These are phyloP conservation scores for Epizoanthus scotinus DNA, from an alignment of 92 coral and sea anemone genomes.

Conservation along the genomic window DNA sequence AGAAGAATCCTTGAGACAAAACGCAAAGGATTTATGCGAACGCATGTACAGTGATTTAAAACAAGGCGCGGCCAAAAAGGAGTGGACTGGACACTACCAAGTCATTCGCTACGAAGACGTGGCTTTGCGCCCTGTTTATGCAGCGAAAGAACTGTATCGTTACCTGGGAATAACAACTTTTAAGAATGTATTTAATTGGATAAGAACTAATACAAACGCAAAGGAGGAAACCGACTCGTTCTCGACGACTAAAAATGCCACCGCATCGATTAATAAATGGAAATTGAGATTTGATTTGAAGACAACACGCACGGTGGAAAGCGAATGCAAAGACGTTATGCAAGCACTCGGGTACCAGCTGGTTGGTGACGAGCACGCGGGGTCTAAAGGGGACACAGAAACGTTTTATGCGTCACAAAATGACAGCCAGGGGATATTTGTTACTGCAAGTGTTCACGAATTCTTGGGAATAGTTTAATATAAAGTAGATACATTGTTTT, in stretches of 20 bases:
- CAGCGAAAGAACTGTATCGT: constrained; percentile 54
- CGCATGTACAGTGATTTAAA: constrained; percentile 55
- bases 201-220: constrained; percentile 43
- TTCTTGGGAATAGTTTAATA: background rate
- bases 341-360: constrained; percentile 53
- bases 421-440: constrained; percentile 8
- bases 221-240: constrained; percentile 40
- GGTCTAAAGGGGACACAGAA: background rate
- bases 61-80: constrained; percentile 53
- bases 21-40: constrained; percentile 64
- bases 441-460: background rate
- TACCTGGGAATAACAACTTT: constrained; percentile 45
- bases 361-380: constrained; percentile 19
- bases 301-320: constrained; percentile 54
- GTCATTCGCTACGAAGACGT: constrained; percentile 76
- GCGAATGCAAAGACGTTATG: constrained; percentile 66
- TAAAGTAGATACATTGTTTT: too few relatives aligned
- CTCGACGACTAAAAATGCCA: constrained; percentile 72
- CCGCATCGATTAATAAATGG: constrained; percentile 62
- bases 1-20: background rate
- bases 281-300: constrained; percentile 42
- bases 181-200: constrained; percentile 44
- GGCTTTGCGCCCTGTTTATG: constrained; percentile 54
- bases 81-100: constrained; percentile 49
- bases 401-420: background rate